Conservation (phyloP, 2,888 invertebrate genomes). For the Nowickia ferox region DNA sequence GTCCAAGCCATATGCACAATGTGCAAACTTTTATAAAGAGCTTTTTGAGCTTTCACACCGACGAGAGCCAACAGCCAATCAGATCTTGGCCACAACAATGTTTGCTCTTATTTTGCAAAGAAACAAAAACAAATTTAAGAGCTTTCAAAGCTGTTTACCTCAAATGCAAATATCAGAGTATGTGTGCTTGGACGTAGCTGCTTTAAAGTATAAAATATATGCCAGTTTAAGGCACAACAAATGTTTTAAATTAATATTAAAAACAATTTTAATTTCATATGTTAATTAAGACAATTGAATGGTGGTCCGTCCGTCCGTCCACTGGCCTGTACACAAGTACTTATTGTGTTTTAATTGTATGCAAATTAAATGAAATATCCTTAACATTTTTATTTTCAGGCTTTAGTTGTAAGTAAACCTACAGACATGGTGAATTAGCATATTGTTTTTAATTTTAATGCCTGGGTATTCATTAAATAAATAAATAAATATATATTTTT, state of each 20-base stretch:
- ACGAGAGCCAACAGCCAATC: too few relatives aligned
- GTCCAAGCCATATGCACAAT: too few relatives aligned
- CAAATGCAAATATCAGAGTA: too few relatives aligned
- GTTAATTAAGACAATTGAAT: slow-evolving; percentile 53
- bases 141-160: too few relatives aligned
- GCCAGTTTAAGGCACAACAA: slow-evolving; percentile 14
- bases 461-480: slow-evolving; percentile 24
- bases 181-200: too few relatives aligned
- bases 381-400: slow-evolving; percentile 41
- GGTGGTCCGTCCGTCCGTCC: slow-evolving; percentile 4
- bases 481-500: not conserved
- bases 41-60: too few relatives aligned
- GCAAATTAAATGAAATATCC: slow-evolving; percentile 52
- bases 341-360: slow-evolving; percentile 29
- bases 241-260: slow-evolving; percentile 48
- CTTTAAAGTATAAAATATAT: slow-evolving; percentile 12
- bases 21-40: too few relatives aligned
- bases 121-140: too few relatives aligned
- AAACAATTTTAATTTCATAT: slow-evolving; percentile 57
- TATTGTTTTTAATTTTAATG: slow-evolving; percentile 8
- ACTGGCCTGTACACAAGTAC: not conserved
- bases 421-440: slow-evolving; percentile 10
- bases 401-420: slow-evolving; percentile 28
- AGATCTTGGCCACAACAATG: too few relatives aligned
- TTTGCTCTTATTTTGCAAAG: too few relatives aligned